A percentile compares a stretch with the other conserved stretches of the same genome.
Conservation (phyloP, 2,888 invertebrate species). For the Nomada goodeniana region DNA sequence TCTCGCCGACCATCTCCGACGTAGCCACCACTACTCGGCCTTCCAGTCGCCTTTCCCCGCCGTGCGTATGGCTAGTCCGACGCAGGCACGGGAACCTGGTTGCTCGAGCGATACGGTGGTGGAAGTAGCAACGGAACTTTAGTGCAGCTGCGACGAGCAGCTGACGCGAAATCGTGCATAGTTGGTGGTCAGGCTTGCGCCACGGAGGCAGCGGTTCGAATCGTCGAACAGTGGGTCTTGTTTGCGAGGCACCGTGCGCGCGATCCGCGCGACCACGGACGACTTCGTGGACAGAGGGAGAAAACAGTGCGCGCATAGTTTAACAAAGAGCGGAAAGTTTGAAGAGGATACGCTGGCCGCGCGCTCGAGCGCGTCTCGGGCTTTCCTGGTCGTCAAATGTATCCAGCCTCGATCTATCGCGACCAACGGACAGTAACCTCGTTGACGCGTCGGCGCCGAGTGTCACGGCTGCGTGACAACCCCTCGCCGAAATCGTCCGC, state of each 20-base stretch:
- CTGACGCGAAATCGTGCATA: slow-evolving; percentile 78
- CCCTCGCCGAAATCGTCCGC: slow-evolving; percentile 5
- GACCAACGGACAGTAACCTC: slow-evolving; percentile 54
- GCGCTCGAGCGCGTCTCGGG: slow-evolving; percentile 24
- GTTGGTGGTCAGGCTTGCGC: slow-evolving; percentile 36
- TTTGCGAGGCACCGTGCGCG: background rate
- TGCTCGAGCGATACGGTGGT: slow-evolving; percentile 52
- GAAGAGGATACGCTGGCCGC: background rate
- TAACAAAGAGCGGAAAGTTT: too few species aligned
- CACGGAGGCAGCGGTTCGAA: slow-evolving; percentile 29
- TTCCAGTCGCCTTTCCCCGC: slow-evolving; percentile 42
- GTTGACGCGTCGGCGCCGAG: slow-evolving; percentile 48
- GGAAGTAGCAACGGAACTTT: slow-evolving; percentile 76
- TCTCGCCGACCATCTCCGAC: slow-evolving; percentile 50
- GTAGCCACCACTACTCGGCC: slow-evolving; percentile 49
- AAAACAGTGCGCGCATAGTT: background rate
- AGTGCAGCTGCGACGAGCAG: slow-evolving; percentile 82
- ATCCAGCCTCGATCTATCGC: slow-evolving; percentile 42
- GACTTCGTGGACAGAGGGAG: background rate
- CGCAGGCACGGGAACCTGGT: slow-evolving; percentile 42
- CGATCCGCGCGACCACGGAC: background rate
- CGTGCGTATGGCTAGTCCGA: slow-evolving; percentile 8
- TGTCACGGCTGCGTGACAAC: slow-evolving; percentile 18
- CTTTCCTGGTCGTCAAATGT: slow-evolving; percentile 50
- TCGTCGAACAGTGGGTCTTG: background rate